Evolutionary conservation across 2,888 invertebrate genomes (phyloP).

Genomic region (Keiferia lycopersicella): DNA sequence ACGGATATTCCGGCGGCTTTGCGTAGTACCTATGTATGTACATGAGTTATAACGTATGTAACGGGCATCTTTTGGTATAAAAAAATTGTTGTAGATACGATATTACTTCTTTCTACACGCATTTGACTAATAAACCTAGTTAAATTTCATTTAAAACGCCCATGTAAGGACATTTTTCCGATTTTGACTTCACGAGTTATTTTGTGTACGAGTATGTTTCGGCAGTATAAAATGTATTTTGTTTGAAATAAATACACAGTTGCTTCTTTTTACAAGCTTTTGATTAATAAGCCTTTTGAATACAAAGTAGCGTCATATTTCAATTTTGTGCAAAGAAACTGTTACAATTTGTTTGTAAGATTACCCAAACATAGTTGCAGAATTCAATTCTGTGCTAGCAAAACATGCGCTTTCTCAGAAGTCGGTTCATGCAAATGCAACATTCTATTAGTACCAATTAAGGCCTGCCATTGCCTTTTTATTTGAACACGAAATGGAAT

Average conservation of each 20-base stretch:
- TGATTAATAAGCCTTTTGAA: neutral
- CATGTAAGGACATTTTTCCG: too few species aligned
- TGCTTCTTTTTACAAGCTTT: neutral
- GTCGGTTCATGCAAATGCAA: slow-evolving; percentile 41
- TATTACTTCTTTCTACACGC: neutral
- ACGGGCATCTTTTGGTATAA: neutral
- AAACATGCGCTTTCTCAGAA: slow-evolving; percentile 47
- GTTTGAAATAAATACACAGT: neutral
- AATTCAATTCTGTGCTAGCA: slow-evolving; percentile 10
- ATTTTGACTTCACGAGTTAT: too few species aligned
- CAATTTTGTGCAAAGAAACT: slow-evolving; percentile 20
- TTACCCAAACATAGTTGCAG: slow-evolving; percentile 15
- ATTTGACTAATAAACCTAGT: too few species aligned
- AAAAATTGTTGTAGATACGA: neutral
- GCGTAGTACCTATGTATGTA: neutral
- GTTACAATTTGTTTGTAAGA: slow-evolving; percentile 8
- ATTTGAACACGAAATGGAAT: slow-evolving; percentile 35
- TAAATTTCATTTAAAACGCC: neutral
- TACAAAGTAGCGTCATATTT: slow-evolving; percentile 10
- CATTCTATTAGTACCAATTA: slow-evolving; percentile 56
- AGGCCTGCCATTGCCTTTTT: slow-evolving; percentile 51
- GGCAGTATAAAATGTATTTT: too few species aligned
- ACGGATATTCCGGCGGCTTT: slow-evolving; percentile 7
- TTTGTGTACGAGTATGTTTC: too few species aligned
- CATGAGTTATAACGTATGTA: neutral